Evolutionary conservation across 1,140 invertebrate genomes (phyloP), one percentile per base, ranked within the genome.

Genomic region (Drosophila repleta): DNA sequence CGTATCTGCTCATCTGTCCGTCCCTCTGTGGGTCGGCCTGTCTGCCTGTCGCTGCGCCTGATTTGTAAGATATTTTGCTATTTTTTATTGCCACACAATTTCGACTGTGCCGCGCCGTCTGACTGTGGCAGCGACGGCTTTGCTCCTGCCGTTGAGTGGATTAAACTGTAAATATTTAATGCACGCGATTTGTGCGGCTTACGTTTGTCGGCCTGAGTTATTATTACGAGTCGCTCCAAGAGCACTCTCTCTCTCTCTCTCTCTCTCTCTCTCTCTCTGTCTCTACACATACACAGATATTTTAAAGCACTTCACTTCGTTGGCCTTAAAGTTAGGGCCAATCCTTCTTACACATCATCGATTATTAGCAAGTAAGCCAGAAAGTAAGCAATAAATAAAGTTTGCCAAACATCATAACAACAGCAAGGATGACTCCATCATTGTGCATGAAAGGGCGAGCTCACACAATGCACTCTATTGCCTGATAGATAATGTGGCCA

Each of bases 161-260:
- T 85, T 85, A 85, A 85, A 85, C 70, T 87, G 70, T 85, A 78
- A 85, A 85, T 85, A 85, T 85, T 85, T 85, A 85, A 85, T 85
- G 71, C 74, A 75, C 64, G 75, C 78, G 82, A 85, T 85, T 87
- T 87, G 71, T 72, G 74, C 66, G 53, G 74, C 78, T 80, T 69
- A 69, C 71, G 58, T 74, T 69, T 74, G 57, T 74, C 58, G 71
- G 71, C 37, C 57, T 84, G 76, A 84, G 75, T 83, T 83, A 83
- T 83, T 84, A 83, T 83, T 79, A 57, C 55, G 55, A 57, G 55
- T 24, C n/a, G n/a, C 21, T 26, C 21, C 8, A 57, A 29, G 6
- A 29, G 29, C 29, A n/a, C 13, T 6, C 8, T 29, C 6, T 1
- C 6, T 29, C 29, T 7, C 8, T 8, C 8, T 29, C 6, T 1